These are phyloP conservation scores for Balaenoptera acutorostrata DNA, from an alignment of 2,113 vertebrate genomes.

Conservation along the genomic window DNA sequence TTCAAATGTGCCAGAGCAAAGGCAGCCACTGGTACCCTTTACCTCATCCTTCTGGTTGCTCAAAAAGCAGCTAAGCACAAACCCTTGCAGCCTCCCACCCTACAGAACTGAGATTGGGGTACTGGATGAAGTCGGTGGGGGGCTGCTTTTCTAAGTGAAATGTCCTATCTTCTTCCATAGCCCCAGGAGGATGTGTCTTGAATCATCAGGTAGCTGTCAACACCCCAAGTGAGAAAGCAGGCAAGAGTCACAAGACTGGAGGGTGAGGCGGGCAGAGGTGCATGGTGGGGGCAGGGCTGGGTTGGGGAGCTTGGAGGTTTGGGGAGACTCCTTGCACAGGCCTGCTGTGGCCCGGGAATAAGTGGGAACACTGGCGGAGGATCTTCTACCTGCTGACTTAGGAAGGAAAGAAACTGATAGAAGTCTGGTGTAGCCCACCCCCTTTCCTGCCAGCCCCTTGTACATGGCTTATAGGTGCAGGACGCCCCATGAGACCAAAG, in stretches of 20 bases:
- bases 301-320: not conserved
- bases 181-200: not conserved
- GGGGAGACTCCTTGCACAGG: not conserved
- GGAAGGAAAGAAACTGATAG: not conserved
- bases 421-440: not conserved
- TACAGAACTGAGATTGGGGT: not conserved
- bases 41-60: not conserved
- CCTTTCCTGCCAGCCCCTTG: not conserved
- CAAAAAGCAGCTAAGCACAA: not conserved
- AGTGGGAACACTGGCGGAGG: not conserved
- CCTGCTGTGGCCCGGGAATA: not conserved
- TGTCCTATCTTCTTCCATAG: not conserved
- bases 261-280: not conserved
- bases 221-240: not conserved
- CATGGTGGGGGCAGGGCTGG: fast-evolving
- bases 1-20: not conserved
- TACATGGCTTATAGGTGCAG: not conserved
- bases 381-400: not conserved
- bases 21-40: not conserved
- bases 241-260: fast-evolving
- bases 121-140: not conserved
- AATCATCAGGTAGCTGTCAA: not conserved
- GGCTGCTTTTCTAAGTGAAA: not conserved
- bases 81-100: not conserved
- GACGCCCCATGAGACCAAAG: not conserved